Percentiles rank a stretch among this genome's conserved stretches.
phyloP scores from a whole-genome alignment of 2,113 vertebrate species.

The Lophochroa leadbeateri region DNA sequence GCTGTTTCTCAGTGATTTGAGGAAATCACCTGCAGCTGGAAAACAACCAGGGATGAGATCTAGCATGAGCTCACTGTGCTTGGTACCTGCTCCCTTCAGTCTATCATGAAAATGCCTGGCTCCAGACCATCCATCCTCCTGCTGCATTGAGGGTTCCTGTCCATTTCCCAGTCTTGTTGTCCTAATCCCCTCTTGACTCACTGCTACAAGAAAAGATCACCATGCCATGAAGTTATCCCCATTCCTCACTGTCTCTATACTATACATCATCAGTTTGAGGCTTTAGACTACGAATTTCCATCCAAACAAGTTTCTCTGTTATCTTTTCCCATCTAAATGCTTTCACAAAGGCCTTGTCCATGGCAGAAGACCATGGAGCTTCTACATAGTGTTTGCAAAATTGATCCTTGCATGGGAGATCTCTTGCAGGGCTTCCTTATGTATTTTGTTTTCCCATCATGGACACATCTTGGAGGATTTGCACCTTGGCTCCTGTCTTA shows the following conservation, averaged over 20 bases:
- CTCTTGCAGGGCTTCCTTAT: neutral
- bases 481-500: neutral
- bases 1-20: neutral
- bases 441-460: accelerated
- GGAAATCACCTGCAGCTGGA: neutral
- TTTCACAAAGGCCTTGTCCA: neutral
- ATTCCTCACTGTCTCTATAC: neutral
- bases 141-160: neutral
- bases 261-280: neutral
- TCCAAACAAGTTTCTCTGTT: neutral
- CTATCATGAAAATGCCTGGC: neutral
- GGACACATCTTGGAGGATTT: neutral
- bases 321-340: neutral
- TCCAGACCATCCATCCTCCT: neutral
- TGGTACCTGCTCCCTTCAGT: neutral
- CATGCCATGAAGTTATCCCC: neutral
- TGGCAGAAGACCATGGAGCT: neutral
- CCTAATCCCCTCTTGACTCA: neutral
- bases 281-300: neutral
- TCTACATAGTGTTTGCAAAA: neutral
- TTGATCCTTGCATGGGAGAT: neutral
- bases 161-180: neutral
- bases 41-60: neutral
- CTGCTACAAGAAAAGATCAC: neutral
- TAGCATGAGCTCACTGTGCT: neutral